A percentile compares a stretch with the other conserved stretches of the same genome.
phyloP scores from a whole-genome alignment of 1,140 invertebrate species.

The Drosophila repletoides region DNA sequence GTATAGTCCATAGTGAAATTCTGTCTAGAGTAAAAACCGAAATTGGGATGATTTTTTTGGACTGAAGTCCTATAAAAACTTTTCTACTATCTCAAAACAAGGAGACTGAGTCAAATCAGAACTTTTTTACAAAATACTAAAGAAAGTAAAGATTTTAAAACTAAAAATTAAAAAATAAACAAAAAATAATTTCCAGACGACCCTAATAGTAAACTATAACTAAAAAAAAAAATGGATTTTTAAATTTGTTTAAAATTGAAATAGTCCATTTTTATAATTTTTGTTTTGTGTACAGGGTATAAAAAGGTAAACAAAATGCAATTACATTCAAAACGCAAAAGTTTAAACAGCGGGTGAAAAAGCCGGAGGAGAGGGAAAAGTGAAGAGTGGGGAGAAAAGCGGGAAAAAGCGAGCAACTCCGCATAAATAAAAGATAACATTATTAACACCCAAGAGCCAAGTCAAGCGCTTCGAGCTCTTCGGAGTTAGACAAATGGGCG shows the following conservation, averaged over 20 bases:
- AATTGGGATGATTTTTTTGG: too few species aligned
- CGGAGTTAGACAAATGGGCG: conserved; percentile 76
- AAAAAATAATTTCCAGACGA: too few species aligned
- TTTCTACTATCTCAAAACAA: too few species aligned
- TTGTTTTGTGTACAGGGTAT: not conserved
- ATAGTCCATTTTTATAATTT: not conserved
- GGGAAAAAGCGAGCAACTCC: conserved; percentile 9
- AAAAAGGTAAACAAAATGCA: conserved; percentile 43
- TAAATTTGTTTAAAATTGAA: not conserved
- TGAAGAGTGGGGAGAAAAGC: not conserved
- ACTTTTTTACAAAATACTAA: too few species aligned
- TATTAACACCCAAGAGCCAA: conserved; percentile 66
- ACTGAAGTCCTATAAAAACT: too few species aligned
- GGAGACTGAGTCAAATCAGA: too few species aligned
- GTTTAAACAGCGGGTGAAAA: conserved; percentile 22
- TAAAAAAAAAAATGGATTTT: not conserved
- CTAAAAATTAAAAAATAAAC: too few species aligned
- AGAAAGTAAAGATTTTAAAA: too few species aligned
- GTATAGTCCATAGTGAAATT: too few species aligned
- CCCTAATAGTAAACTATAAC: too few species aligned
- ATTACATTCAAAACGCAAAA: conserved; percentile 50
- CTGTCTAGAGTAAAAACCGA: too few species aligned
- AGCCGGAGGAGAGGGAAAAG: not conserved
- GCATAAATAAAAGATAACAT: conserved; percentile 79
- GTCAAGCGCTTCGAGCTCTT: conserved; percentile 33